Evolutionary conservation across 2,888 invertebrate species (phyloP).

Genomic region (Drosophila paucipuncta): DNA sequence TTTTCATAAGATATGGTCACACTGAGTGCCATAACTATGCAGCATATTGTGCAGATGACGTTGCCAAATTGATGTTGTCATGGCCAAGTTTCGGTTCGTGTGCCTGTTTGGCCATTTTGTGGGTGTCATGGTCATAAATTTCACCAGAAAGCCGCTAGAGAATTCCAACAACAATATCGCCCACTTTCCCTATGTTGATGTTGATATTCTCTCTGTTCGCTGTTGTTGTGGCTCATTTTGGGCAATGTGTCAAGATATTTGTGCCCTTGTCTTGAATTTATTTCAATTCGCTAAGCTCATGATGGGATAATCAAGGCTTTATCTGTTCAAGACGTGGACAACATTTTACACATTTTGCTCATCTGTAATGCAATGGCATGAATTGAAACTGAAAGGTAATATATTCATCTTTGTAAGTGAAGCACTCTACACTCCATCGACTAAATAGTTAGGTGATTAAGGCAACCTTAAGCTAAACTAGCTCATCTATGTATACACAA

Average conservation of each 20-base stretch:
- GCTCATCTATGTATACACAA: neutral
- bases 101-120: slow-evolving; percentile 6
- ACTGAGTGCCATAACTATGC: slow-evolving; percentile 70
- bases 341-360: neutral
- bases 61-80: slow-evolving; percentile 60
- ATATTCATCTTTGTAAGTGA: neutral
- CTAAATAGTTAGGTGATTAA: neutral
- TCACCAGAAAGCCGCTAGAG: slow-evolving; percentile 22
- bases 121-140: slow-evolving; percentile 56
- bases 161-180: neutral
- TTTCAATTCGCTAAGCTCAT: slow-evolving; percentile 54
- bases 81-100: slow-evolving; percentile 40
- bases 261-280: slow-evolving; percentile 34
- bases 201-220: too few relatives aligned
- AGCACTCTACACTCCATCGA: neutral
- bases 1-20: slow-evolving; percentile 56
- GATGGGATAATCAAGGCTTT: slow-evolving; percentile 47
- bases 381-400: neutral
- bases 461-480: neutral
- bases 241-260: slow-evolving; percentile 45
- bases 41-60: slow-evolving; percentile 59
- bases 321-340: slow-evolving; percentile 23
- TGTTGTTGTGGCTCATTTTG: slow-evolving; percentile 25
- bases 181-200: neutral
- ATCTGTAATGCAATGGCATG: neutral